phyloP scores from a whole-genome alignment of 2,113 vertebrate species.

The Oryzias javanicus region DNA sequence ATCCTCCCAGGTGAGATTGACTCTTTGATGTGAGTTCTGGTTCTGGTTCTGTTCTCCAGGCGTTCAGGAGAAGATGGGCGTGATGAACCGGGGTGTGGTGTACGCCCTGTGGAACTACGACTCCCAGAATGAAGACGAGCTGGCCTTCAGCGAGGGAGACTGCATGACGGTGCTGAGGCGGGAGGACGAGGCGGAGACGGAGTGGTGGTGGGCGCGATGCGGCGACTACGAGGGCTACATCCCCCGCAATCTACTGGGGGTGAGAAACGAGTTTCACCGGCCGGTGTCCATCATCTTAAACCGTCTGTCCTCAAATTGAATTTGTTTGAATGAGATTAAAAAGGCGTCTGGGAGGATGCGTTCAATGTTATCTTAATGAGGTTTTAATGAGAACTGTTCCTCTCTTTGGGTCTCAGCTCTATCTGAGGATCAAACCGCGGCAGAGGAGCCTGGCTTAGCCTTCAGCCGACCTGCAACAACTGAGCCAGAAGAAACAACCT shows the following conservation, averaged over 20 bases:
- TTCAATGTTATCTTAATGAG: neutral
- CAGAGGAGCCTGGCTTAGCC: constrained; percentile 89
- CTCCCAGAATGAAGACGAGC: constrained; percentile 83
- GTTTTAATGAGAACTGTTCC: constrained; percentile 17
- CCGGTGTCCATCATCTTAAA: neutral
- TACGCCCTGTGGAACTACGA: constrained; percentile 92
- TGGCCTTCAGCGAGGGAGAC: constrained; percentile 86
- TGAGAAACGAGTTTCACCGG: constrained; percentile 61
- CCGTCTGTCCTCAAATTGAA: neutral
- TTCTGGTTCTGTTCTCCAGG: constrained; percentile 66
- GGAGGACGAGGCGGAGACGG: constrained; percentile 83
- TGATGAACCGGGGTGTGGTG: constrained; percentile 94
- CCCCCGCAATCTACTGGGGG: constrained; percentile 91
- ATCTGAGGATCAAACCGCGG: constrained; percentile 89
- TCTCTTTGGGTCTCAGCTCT: constrained; percentile 77
- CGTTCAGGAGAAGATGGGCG: constrained; percentile 97
- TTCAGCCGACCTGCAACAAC: neutral
- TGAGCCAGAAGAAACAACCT: neutral
- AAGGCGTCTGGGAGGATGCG: constrained; percentile 1
- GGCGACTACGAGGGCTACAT: constrained; percentile 86
- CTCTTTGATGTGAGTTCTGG: neutral
- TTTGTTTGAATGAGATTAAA: constrained; percentile 11
- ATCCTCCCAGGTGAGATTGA: no score
- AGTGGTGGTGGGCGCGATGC: constrained; percentile 96
- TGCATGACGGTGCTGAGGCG: constrained; percentile 86